These are phyloP conservation scores for Amphiprion clarkii DNA, from an alignment of 2,797 vertebrate species.

Conservation along the genomic window DNA sequence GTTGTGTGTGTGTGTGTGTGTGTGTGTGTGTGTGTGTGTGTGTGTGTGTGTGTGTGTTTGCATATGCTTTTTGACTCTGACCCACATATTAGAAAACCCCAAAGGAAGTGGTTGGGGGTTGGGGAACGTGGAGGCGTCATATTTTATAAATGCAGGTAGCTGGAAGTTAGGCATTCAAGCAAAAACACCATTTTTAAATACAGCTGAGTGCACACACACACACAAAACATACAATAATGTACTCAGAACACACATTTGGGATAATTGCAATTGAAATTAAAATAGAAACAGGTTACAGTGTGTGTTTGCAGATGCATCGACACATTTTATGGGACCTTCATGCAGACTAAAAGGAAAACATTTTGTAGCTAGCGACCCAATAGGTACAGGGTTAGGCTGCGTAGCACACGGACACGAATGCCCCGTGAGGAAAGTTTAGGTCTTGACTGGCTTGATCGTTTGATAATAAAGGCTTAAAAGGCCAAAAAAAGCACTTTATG, in stretches of 20 bases:
- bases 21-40: background rate
- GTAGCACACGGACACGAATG: too few relatives aligned
- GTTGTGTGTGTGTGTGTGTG: background rate
- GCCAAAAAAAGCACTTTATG: too few relatives aligned
- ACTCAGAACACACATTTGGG: background rate
- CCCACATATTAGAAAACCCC: conserved; percentile 30
- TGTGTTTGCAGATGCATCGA: too few relatives aligned
- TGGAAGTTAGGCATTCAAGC: conserved; percentile 20
- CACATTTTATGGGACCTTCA: too few relatives aligned
- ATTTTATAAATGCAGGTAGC: conserved; percentile 38
- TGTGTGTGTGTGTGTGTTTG: background rate
- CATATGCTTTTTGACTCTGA: conserved; percentile 33
- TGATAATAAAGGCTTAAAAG: too few relatives aligned
- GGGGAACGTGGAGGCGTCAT: conserved; percentile 19
- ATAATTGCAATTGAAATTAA: background rate
- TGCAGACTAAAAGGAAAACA: too few relatives aligned
- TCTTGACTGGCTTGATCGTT: too few relatives aligned
- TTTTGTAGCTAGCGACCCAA: too few relatives aligned
- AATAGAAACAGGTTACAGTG: background rate
- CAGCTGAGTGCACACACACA: background rate
- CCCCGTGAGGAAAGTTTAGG: too few relatives aligned
- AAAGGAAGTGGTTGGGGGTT: conserved; percentile 8
- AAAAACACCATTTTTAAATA: conserved; percentile 1
- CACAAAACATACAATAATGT: background rate
- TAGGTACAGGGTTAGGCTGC: too few relatives aligned